These are phyloP conservation scores for Pteruthius melanotis DNA, from an alignment of 2,113 vertebrate species.

Conservation along the genomic window DNA sequence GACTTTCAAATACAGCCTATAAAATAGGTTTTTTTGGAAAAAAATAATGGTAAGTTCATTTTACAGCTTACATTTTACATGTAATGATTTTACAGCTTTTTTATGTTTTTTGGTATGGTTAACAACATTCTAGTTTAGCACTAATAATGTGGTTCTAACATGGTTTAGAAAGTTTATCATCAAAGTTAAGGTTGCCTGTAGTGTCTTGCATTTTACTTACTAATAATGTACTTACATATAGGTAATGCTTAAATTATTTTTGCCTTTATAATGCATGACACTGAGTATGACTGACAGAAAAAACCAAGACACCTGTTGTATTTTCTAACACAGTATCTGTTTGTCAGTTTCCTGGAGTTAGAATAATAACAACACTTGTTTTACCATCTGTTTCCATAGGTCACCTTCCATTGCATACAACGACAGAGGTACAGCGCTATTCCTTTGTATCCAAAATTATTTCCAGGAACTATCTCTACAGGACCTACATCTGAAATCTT, in stretches of 20 bases:
- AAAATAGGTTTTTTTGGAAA: background rate
- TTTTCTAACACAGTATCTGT: background rate
- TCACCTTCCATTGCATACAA: background rate
- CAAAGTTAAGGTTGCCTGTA: background rate
- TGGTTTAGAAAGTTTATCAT: background rate
- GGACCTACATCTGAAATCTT: background rate
- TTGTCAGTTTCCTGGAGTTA: background rate
- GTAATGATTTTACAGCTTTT: background rate
- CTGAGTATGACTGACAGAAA: background rate
- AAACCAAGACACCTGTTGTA: background rate
- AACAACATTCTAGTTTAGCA: background rate
- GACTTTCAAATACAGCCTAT: background rate
- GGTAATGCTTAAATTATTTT: background rate
- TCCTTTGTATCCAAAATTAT: background rate
- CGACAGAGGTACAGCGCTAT: fast-evolving
- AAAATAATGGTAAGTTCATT: background rate
- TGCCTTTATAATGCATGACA: background rate
- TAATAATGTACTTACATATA: background rate
- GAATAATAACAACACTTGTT: background rate
- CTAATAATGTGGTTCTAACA: background rate
- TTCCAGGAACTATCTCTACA: background rate
- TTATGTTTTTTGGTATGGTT: background rate
- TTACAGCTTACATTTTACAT: no score
- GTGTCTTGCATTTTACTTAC: background rate
- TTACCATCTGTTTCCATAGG: background rate